Evolutionary conservation across 2,113 vertebrate genomes (phyloP), one percentile per base, ranked within the genome.

Genomic region (Platysteira castanea): DNA sequence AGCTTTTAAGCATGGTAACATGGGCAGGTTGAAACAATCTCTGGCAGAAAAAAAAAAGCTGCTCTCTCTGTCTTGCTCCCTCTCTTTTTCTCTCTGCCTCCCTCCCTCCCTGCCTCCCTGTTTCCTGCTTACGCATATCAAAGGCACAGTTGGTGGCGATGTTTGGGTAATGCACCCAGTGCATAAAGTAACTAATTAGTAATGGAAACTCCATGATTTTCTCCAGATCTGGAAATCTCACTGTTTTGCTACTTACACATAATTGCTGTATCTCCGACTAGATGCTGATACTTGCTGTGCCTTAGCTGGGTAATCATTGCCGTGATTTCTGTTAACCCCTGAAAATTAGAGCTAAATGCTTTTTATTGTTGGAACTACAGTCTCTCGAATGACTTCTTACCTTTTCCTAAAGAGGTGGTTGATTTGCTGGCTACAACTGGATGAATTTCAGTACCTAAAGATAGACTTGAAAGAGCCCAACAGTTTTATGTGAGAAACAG

Each of bases 131-230:
- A 94, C 98, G 98, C 98, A 97, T 99, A 98, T 99, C 98, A 99
- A 99, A 99, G 98, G 98, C 98, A 98, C 99, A 98, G 99, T 98
- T 98, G 98, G 99, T 98, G 98, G 98, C 96, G 96, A 95, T 98
- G 98, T 98, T 99, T 99, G 98, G 97, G 98, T 99, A 98, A 98
- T 98, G 98, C 97, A 96, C 97, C 96, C 97, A 97, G 96, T 96
- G 97, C 98, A 98, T 98, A 97, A 98, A 99, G 98, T 98, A 98
- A 98, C 98, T 98, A 98, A 99, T 99, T 99, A 98, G 98, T 98
- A 98, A 98, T 98, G 98, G 98, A 96, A 97, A 93, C 61, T 94
- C 96, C 97, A 87, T 95, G 95, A 97, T 87, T 90, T 86, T 96
- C 77, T 95, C 95, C 76, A 94, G 95, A 93, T 98, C 97, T 96